These are phyloP conservation scores for Buathra laborator DNA, from an alignment of 2,888 invertebrate genomes.

Conservation along the genomic window DNA sequence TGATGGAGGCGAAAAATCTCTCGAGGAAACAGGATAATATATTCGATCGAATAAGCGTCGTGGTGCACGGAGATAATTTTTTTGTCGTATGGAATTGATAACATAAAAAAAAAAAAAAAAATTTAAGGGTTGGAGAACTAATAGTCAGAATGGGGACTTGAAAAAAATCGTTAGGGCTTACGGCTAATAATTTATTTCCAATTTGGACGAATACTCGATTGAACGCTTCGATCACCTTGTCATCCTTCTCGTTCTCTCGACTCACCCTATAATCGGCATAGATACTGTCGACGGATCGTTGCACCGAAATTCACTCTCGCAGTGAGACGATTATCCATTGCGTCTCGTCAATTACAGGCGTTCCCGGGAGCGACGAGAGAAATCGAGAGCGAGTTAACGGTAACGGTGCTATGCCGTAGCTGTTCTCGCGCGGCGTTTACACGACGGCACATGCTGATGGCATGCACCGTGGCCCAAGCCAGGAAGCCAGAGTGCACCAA, in stretches of 20 bases:
- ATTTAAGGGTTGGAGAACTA: too few relatives aligned
- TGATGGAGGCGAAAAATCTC: constrained; percentile 9
- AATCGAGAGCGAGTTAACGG: constrained; percentile 48
- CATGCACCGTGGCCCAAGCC: constrained; percentile 24
- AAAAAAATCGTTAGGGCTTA: too few relatives aligned
- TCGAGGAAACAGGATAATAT: background rate
- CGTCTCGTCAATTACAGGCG: constrained; percentile 81
- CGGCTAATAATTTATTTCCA: too few relatives aligned
- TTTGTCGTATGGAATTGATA: too few relatives aligned
- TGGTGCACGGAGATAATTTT: too few relatives aligned
- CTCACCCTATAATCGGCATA: constrained; percentile 76
- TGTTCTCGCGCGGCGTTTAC: constrained; percentile 40
- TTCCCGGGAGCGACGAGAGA: constrained; percentile 74
- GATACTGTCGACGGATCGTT: constrained; percentile 77
- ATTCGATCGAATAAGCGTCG: constrained; percentile 40
- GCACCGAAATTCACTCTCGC: constrained; percentile 36
- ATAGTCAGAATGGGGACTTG: too few relatives aligned
- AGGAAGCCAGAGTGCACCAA: constrained; percentile 39
- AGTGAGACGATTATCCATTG: constrained; percentile 81
- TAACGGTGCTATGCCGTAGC: constrained; percentile 5
- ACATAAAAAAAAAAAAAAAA: too few relatives aligned
- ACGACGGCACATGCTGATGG: constrained; percentile 53
- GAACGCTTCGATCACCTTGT: constrained; percentile 73
- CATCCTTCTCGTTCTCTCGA: constrained; percentile 56
- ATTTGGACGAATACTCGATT: constrained; percentile 62